Percentiles rank a stretch among this genome's conserved stretches.
Conservation (phyloP, 2,888 invertebrate genomes). For the Teinopalpus imperialis region DNA sequence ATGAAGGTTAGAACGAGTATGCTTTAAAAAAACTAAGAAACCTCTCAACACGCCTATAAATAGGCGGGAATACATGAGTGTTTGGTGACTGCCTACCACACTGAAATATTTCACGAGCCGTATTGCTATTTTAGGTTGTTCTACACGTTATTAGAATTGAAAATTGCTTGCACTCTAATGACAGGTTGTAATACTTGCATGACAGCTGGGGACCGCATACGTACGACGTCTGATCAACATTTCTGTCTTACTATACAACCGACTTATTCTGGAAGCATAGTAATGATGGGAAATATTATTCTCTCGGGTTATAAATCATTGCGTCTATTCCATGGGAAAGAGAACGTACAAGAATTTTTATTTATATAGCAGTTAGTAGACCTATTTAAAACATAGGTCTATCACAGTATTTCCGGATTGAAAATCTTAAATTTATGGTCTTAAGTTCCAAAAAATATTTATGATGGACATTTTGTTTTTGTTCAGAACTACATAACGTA, state of each 20-base stretch:
- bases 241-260: constrained; percentile 11
- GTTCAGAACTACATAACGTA: too few species aligned
- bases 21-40: constrained; percentile 15
- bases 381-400: too few species aligned
- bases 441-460: too few species aligned
- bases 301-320: background rate
- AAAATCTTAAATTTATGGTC: too few species aligned
- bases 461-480: too few species aligned
- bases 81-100: constrained; percentile 21
- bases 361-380: too few species aligned
- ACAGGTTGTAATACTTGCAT: constrained; percentile 20
- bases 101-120: background rate
- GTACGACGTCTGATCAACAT: constrained; percentile 17
- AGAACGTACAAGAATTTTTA: too few species aligned
- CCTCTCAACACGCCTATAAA: constrained; percentile 22
- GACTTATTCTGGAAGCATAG: constrained; percentile 17
- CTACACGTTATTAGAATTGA: background rate
- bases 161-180: constrained; percentile 9
- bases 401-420: too few species aligned
- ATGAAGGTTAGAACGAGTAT: constrained; percentile 8
- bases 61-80: constrained; percentile 24
- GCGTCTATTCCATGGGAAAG: too few species aligned
- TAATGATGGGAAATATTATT: background rate
- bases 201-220: constrained; percentile 21
- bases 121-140: constrained; percentile 6